Conservation (phyloP, 2,113 vertebrate genomes). For the Paradisaea rubra region DNA sequence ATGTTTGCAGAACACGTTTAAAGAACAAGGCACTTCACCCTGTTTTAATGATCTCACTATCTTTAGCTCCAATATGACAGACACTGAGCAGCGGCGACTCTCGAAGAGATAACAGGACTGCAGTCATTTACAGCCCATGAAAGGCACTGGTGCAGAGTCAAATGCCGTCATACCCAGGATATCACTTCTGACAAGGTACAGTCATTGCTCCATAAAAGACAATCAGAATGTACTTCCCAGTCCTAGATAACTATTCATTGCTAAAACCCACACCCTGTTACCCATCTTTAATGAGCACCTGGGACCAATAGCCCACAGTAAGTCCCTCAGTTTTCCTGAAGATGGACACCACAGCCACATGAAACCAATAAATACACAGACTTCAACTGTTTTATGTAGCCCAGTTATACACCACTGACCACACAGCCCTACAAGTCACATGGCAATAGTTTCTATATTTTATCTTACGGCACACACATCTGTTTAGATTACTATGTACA, state of each 20-base stretch:
- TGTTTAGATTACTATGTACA: neutral
- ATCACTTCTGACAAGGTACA: neutral
- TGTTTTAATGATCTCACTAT: neutral
- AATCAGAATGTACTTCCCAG: neutral
- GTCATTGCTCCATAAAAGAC: neutral
- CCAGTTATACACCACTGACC: neutral
- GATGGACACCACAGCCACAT: neutral
- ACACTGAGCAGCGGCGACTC: neutral
- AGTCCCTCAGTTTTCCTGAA: neutral
- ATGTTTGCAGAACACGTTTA: neutral
- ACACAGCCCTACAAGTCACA: neutral
- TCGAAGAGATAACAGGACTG: neutral
- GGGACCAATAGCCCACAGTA: neutral
- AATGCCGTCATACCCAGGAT: neutral
- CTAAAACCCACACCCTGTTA: neutral
- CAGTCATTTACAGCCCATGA: neutral
- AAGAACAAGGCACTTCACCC: neutral
- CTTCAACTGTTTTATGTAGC: neutral
- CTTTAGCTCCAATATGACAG: neutral
- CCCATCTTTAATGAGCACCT: neutral
- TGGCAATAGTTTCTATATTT: neutral
- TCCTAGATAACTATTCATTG: neutral
- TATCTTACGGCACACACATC: neutral
- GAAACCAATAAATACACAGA: neutral
- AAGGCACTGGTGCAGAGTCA: neutral